phyloP scores from a whole-genome alignment of 2,888 invertebrate genomes.

The Scaptomyza caliginosa region DNA sequence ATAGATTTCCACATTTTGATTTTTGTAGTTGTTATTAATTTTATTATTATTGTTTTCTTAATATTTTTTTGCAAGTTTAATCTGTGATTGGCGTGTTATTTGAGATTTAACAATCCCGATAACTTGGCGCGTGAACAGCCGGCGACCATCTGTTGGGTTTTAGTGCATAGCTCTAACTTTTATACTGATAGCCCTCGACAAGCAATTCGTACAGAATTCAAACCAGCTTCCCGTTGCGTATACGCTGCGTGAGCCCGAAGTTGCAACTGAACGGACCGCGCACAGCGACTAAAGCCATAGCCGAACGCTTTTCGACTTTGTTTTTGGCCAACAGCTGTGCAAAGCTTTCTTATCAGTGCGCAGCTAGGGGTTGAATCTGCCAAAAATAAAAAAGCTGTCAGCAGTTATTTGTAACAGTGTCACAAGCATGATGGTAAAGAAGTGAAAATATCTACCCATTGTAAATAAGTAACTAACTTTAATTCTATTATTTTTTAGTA shows the following conservation, averaged over 20 bases:
- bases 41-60: background rate
- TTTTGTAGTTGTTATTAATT: constrained; percentile 18
- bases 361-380: constrained; percentile 51
- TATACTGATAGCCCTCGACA: constrained; percentile 46
- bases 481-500: background rate
- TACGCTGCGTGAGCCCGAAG: constrained; percentile 64
- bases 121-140: constrained; percentile 65
- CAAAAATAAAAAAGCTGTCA: constrained; percentile 39
- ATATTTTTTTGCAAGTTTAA: constrained; percentile 22
- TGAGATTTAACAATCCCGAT: constrained; percentile 56
- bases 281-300: constrained; percentile 28
- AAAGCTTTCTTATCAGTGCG: constrained; percentile 69
- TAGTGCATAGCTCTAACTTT: constrained; percentile 49
- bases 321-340: constrained; percentile 67
- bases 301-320: constrained; percentile 52
- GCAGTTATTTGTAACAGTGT: constrained; percentile 46
- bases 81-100: constrained; percentile 29
- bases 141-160: constrained; percentile 77
- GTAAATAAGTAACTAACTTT: too few relatives aligned
- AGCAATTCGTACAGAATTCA: constrained; percentile 3
- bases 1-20: constrained; percentile 27
- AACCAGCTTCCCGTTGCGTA: constrained; percentile 56
- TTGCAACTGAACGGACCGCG: constrained; percentile 62
- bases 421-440: background rate
- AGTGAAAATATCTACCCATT: background rate